These are phyloP conservation scores for Colossoma macropomum DNA, from an alignment of 2,113 vertebrate genomes.

Conservation along the genomic window DNA sequence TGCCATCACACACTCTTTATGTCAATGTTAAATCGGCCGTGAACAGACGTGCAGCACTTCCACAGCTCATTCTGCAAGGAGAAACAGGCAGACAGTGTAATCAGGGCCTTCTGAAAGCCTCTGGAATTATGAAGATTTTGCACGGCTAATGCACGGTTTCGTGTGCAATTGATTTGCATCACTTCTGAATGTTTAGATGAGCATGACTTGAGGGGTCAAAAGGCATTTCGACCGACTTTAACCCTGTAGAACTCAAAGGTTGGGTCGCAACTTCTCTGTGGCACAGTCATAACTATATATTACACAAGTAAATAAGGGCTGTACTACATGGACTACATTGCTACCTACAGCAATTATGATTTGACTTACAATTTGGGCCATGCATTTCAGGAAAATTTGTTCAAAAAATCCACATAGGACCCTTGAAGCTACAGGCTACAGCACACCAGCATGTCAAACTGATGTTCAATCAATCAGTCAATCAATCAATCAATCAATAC, in stretches of 20 bases:
- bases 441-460: too few species aligned
- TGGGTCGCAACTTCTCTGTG: background rate
- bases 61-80: background rate
- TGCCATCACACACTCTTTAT: background rate
- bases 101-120: background rate
- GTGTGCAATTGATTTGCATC: slow-evolving; percentile 44
- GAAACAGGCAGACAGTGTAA: background rate
- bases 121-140: background rate
- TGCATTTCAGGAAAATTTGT: too few species aligned
- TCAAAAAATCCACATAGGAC: too few species aligned
- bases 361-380: too few species aligned
- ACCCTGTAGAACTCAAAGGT: background rate
- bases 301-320: too few species aligned
- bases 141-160: slow-evolving; percentile 31
- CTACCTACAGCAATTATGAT: too few species aligned
- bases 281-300: too few species aligned
- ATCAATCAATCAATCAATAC: too few species aligned
- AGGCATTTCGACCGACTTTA: background rate
- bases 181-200: slow-evolving; percentile 36
- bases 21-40: slow-evolving; percentile 40
- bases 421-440: too few species aligned
- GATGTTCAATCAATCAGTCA: too few species aligned
- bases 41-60: slow-evolving; percentile 35
- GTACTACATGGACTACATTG: too few species aligned
- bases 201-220: slow-evolving; percentile 1